Evolutionary conservation across 2,888 invertebrate genomes (phyloP).

Genomic region (Pristionchus mayeri): DNA sequence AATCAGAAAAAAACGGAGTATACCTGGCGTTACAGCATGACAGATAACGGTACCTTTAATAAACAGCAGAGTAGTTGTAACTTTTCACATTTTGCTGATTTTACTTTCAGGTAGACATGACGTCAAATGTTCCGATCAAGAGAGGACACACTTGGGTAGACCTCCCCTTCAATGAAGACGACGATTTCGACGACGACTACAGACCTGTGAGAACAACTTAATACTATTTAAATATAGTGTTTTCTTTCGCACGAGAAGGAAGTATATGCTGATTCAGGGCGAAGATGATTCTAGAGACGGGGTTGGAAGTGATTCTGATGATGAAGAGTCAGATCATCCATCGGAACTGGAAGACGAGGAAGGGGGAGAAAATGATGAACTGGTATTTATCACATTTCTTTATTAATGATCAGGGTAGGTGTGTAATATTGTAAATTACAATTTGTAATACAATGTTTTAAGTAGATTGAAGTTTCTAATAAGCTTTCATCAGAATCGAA

Average conservation of each 20-base stretch:
- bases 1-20: no score
- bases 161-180: slow-evolving; percentile 11
- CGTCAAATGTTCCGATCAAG: slow-evolving; percentile 6
- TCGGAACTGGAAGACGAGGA: not conserved
- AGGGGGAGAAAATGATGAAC: not conserved
- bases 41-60: no score
- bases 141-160: not conserved
- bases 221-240: not conserved
- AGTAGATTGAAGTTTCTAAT: not conserved
- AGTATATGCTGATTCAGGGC: not conserved
- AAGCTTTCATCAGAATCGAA: not conserved
- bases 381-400: slow-evolving; percentile 7
- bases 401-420: no score
- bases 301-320: slow-evolving; percentile 6
- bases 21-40: no score
- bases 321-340: slow-evolving; percentile 15
- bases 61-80: no score
- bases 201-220: slow-evolving; percentile 11
- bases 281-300: not conserved
- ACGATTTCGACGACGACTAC: slow-evolving; percentile 40
- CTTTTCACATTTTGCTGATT: not conserved
- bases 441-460: no score
- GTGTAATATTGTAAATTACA: no score
- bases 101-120: slow-evolving; percentile 25
- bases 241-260: not conserved